phyloP scores from a whole-genome alignment of 1,140 invertebrate species.

The Drosophila chauvacae region DNA sequence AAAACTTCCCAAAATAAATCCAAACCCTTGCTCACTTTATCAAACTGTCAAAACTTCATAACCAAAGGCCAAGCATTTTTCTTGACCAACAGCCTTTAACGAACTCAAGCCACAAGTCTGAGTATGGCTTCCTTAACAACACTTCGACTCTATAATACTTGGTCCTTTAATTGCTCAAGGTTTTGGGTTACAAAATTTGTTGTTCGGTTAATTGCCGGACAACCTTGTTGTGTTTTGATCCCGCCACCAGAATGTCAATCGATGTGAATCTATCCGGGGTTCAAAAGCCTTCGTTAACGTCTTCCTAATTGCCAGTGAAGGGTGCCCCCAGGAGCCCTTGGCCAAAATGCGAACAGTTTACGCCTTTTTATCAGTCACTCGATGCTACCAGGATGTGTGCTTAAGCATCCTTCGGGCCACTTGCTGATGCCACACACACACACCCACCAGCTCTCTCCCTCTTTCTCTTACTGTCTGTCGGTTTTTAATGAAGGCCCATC shows the following conservation, averaged over 20 bases:
- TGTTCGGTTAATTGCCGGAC: conserved; percentile 33
- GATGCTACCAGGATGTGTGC: conserved; percentile 34
- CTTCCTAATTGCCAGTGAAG: conserved; percentile 16
- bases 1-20: not conserved
- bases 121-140: conserved; percentile 17
- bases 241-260: conserved; percentile 36
- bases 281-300: conserved; percentile 30
- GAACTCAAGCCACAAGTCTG: not conserved
- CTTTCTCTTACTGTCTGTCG: conserved; percentile 10
- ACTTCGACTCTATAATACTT: not conserved
- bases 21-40: not conserved
- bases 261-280: conserved; percentile 15
- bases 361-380: conserved; percentile 57
- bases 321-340: not conserved
- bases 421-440: conserved; percentile 55
- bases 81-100: not conserved
- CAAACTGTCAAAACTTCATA: not conserved
- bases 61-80: not conserved
- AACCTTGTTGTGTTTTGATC: conserved; percentile 18
- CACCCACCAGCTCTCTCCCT: not conserved
- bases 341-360: conserved; percentile 43
- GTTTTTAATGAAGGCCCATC: conserved; percentile 79
- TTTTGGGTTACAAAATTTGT: conserved; percentile 29
- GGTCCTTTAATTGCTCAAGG: conserved; percentile 19
- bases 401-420: conserved; percentile 60